Evolutionary conservation across 2,797 vertebrate genomes (phyloP).

Genomic region (Sebastes itinus): DNA sequence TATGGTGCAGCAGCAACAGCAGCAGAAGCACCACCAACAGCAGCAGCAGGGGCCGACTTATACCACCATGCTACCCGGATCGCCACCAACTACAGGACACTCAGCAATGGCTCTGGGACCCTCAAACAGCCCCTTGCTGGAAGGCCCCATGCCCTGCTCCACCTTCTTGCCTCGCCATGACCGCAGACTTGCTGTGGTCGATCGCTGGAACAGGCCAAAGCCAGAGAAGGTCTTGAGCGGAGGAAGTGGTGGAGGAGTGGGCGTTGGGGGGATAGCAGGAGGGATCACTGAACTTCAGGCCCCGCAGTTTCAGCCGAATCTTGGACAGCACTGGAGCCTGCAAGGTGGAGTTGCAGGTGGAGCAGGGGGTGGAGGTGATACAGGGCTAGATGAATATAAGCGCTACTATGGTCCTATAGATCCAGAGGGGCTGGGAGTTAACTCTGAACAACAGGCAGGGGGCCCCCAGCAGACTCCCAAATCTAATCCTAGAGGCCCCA

Average conservation of each 20-base stretch:
- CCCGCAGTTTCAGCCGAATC: conserved; percentile 75
- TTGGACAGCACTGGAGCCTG: conserved; percentile 79
- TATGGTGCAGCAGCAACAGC: conserved; percentile 80
- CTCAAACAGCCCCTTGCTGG: conserved; percentile 85
- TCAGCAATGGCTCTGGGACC: conserved; percentile 85
- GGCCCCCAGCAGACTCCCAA: conserved; percentile 81
- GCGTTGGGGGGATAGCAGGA: conserved; percentile 75
- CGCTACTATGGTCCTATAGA: conserved; percentile 94
- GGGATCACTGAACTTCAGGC: conserved; percentile 77
- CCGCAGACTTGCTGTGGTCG: conserved; percentile 85
- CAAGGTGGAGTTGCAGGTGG: conserved; percentile 51
- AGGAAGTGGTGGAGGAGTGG: conserved; percentile 67
- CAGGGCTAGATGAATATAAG: conserved; percentile 89
- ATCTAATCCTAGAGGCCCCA: conserved; percentile 72
- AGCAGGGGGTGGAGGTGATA: conserved; percentile 59
- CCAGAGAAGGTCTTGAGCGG: conserved; percentile 72
- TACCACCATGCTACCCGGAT: conserved; percentile 80
- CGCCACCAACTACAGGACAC: conserved; percentile 76
- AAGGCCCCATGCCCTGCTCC: conserved; percentile 86
- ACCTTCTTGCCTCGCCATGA: conserved; percentile 89
- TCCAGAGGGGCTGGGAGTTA: conserved; percentile 86
- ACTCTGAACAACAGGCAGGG: conserved; percentile 73
- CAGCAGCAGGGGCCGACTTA: conserved; percentile 84
- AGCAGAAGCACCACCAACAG: conserved; percentile 79
- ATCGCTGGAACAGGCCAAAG: conserved; percentile 87